phyloP scores from a whole-genome alignment of 92 coral and sea anemone species.

The Porites cylindrica region DNA sequence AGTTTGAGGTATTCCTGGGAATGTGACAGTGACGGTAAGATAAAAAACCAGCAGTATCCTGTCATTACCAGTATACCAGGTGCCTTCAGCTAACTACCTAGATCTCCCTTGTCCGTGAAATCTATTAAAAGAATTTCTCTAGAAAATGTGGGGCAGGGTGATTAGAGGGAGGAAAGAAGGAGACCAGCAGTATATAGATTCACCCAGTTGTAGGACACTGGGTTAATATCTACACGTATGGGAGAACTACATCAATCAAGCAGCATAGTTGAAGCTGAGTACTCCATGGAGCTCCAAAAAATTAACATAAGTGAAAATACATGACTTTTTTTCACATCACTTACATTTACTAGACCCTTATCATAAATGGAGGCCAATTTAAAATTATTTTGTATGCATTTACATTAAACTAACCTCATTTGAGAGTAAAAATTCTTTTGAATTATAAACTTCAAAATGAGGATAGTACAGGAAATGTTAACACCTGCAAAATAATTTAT shows the following conservation, averaged over 20 bases:
- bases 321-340: too few species aligned
- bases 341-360: too few species aligned
- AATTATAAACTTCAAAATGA: background rate
- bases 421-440: constrained; percentile 13
- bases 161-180: constrained; percentile 7
- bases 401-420: too few species aligned
- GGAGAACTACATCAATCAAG: too few species aligned
- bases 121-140: background rate
- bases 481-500: background rate
- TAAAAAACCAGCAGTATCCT: background rate
- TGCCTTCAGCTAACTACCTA: background rate
- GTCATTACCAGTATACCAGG: too few species aligned
- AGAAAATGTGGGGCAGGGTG: constrained; percentile 10
- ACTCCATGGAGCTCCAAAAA: too few species aligned
- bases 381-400: too few species aligned
- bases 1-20: background rate
- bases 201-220: background rate
- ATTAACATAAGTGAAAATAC: too few species aligned
- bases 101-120: constrained; percentile 7
- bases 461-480: background rate
- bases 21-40: background rate
- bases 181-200: constrained; percentile 1
- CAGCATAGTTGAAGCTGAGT: too few species aligned
- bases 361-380: too few species aligned
- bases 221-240: too few species aligned